These are phyloP conservation scores for Coilia nasus DNA, from an alignment of 2,797 vertebrate genomes.

Conservation along the genomic window DNA sequence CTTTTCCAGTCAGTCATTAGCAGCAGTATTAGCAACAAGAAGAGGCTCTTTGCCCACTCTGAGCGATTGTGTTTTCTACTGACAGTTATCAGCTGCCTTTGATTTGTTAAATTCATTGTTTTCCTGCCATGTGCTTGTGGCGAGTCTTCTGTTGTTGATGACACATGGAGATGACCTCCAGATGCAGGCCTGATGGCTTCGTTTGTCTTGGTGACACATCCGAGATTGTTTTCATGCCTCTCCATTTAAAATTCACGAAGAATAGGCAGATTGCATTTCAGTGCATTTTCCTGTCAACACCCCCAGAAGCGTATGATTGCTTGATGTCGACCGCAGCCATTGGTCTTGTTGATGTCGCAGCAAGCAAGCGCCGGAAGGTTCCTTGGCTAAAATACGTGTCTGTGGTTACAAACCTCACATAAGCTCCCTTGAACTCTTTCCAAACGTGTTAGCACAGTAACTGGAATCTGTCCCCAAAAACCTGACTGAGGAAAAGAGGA, in stretches of 20 bases:
- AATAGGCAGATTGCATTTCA: constrained; percentile 29
- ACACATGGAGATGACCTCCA: constrained; percentile 25
- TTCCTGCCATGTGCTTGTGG: constrained; percentile 41
- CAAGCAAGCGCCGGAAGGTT: not conserved
- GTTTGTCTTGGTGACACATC: constrained; percentile 30
- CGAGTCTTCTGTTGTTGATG: constrained; percentile 30
- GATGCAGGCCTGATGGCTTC: not conserved
- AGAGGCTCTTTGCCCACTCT: constrained; percentile 1
- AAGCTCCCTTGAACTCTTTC: not conserved
- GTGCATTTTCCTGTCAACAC: not conserved
- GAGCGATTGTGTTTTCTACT: not conserved
- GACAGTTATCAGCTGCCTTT: constrained; percentile 37
- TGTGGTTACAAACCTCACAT: not conserved
- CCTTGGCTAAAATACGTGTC: not conserved
- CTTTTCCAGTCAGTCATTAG: not conserved
- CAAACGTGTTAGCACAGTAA: constrained; percentile 20
- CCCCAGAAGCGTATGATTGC: not conserved
- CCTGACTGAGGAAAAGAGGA: constrained; percentile 29
- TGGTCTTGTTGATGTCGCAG: not conserved
- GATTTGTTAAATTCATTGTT: constrained; percentile 48
- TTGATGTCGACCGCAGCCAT: not conserved
- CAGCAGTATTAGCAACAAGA: not conserved
- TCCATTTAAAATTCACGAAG: constrained; percentile 7
- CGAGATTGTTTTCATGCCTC: constrained; percentile 39
- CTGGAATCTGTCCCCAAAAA: constrained; percentile 42